Evolutionary conservation across 2,113 vertebrate species (phyloP).

Genomic region (Conger conger): DNA sequence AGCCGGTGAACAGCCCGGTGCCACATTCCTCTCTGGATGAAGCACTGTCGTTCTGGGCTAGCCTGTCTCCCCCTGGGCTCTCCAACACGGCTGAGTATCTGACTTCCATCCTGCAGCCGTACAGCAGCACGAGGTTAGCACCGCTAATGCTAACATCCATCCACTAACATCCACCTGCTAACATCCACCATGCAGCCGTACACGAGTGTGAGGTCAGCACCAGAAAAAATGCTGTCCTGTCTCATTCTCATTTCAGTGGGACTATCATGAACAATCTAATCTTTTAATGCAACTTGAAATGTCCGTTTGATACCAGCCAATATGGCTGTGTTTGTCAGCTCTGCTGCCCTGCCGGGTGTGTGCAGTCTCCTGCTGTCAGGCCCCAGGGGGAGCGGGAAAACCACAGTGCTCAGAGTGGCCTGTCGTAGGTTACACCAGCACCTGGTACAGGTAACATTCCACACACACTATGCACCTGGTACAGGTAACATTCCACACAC

Average conservation of each 20-base stretch:
- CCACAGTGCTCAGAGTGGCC: constrained; percentile 65
- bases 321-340: constrained; percentile 45
- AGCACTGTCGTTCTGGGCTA: constrained; percentile 68
- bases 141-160: background rate
- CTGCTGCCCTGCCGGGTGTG: constrained; percentile 49
- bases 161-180: too few species aligned
- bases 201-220: too few species aligned
- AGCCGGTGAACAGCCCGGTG: constrained; percentile 65
- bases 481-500: too few species aligned
- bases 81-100: constrained; percentile 69
- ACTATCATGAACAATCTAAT: background rate
- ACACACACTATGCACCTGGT: too few species aligned
- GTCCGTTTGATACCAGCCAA: background rate
- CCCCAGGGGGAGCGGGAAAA: constrained; percentile 79
- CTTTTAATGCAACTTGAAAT: background rate
- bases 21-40: constrained; percentile 61
- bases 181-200: too few species aligned
- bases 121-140: constrained; percentile 71
- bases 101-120: constrained; percentile 71
- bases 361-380: constrained; percentile 81
- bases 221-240: too few species aligned
- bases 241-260: too few species aligned
- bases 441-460: constrained; percentile 46
- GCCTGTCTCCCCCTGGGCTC: constrained; percentile 77
- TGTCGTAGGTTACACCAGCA: constrained; percentile 84